Conservation (phyloP, 2,888 invertebrate genomes). For the Drosophila rellima region DNA sequence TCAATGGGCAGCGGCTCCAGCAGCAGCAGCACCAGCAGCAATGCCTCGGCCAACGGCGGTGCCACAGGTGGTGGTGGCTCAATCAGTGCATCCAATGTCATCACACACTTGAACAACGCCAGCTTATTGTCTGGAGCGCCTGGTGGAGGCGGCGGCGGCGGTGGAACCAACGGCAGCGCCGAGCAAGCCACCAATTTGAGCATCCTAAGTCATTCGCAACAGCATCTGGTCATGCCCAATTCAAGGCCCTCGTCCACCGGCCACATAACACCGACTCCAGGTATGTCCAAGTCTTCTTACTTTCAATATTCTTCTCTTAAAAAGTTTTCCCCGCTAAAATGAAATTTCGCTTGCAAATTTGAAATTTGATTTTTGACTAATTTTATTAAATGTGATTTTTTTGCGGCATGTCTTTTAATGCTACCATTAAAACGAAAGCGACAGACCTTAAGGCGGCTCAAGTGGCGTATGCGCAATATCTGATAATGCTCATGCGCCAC, state of each 20-base stretch:
- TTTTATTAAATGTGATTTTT: slow-evolving; percentile 35
- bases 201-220: slow-evolving; percentile 87
- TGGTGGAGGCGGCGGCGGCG: slow-evolving; percentile 66
- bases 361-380: slow-evolving; percentile 49
- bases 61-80: slow-evolving; percentile 37
- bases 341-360: slow-evolving; percentile 52
- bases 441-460: slow-evolving; percentile 11
- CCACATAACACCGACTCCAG: slow-evolving; percentile 88
- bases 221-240: slow-evolving; percentile 85
- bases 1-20: slow-evolving; percentile 65
- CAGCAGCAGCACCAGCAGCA: slow-evolving; percentile 78
- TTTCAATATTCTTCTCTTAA: neutral
- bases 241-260: slow-evolving; percentile 88
- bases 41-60: slow-evolving; percentile 69
- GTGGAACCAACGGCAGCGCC: slow-evolving; percentile 73
- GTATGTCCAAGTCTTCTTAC: slow-evolving; percentile 71
- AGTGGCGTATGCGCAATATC: slow-evolving; percentile 65
- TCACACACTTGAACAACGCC: slow-evolving; percentile 67
- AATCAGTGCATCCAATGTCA: slow-evolving; percentile 64
- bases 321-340: slow-evolving; percentile 7
- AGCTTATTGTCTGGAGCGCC: slow-evolving; percentile 65
- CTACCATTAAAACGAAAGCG: slow-evolving; percentile 25
- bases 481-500: slow-evolving; percentile 63
- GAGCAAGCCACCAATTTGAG: slow-evolving; percentile 86
- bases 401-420: slow-evolving; percentile 66